Evolutionary conservation across 2,888 invertebrate genomes (phyloP), one percentile per base, ranked within the genome.

Genomic region (Drosophila borborema): DNA sequence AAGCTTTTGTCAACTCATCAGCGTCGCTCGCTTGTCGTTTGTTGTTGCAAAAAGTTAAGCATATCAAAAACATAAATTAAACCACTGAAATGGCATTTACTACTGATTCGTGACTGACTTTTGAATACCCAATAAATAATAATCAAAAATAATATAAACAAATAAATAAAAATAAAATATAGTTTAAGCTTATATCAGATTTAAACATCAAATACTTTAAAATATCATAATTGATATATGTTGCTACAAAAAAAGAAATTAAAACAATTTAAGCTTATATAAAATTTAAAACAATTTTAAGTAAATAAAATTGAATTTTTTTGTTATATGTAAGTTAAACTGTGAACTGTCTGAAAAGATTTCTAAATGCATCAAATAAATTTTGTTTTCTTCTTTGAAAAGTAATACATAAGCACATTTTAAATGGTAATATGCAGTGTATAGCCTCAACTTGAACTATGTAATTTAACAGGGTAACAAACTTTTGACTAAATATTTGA

Each of bases 1-100:
- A 84, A 76, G 80, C 73, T 75, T 78, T 81, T 72, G 77, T 71
- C 75, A 77, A 87, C 76, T 87, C 85, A 84, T 87, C 85, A 81
- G 72, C 68, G 64, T 66, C 63, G 55, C 43, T 45, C 41, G 51
- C 62, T 46, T 34, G 28, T 56, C 60, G 72, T 55, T 53, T 66
- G 72, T 34, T 74, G 40, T 56, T 75, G 51, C 46, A 6, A 45
- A 80, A 77, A 80, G 69, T 77, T 80, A 45, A 62, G 66, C 80
- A 80, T 72, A 80, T 74, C 71, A 77, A 67, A 80, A 80, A 66
- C 77, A 80, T 80, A 77, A 77, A 74, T 72, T 67, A 49, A 80
- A 67, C 46, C 60, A 68, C 45, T 61, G 61, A 60, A 66, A 61
- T 36, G 61, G 7, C 28, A 36, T 14, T 4, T 40, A 16, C 9